Percentiles rank a stretch among this genome's conserved stretches.
Conservation (phyloP, 2,797 vertebrate species). For the Mycteria americana region DNA sequence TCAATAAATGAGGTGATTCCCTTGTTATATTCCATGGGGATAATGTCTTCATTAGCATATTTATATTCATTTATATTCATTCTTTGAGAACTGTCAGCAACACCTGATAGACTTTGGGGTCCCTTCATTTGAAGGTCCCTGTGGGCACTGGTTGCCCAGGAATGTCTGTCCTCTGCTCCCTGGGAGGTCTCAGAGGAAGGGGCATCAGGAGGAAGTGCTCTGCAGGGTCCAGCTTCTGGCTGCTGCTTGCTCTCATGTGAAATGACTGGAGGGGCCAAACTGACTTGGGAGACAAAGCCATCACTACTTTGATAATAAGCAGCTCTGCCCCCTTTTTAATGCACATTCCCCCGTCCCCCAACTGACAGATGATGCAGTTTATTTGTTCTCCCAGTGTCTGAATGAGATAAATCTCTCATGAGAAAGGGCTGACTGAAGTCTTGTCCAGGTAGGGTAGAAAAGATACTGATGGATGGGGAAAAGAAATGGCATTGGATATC, state of each 20-base stretch:
- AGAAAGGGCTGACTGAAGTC: neutral
- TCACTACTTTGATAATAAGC: neutral
- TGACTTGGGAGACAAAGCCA: neutral
- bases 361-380: neutral
- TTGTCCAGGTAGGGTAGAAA: neutral
- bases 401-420: neutral
- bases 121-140: neutral
- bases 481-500: neutral
- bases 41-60: neutral
- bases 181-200: neutral
- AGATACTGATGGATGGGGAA: neutral
- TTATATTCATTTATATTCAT: neutral
- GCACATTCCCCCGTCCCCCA: fast-evolving
- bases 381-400: neutral
- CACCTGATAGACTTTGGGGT: neutral
- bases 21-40: neutral
- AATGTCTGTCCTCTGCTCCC: neutral
- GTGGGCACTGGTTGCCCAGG: neutral
- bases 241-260: neutral
- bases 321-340: neutral
- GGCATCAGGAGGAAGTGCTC: neutral
- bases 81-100: neutral
- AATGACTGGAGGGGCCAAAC: neutral
- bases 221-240: neutral
- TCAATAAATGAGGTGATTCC: neutral